Base-by-base conservation (phyloP, 2,888 invertebrate species). In the Ceraclea dissimilis region DNA sequence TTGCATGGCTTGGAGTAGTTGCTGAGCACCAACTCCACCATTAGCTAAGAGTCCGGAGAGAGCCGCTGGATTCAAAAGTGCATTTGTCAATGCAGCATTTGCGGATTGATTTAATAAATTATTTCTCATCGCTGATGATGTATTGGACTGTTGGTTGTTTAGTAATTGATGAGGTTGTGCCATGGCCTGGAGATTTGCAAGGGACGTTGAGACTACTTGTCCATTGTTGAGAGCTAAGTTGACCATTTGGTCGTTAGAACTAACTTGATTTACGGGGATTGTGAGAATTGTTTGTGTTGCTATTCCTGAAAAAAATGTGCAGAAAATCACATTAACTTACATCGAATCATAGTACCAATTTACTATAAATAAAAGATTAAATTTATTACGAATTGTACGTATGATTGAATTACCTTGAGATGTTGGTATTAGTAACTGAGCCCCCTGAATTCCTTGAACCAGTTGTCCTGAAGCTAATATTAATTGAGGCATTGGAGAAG, bases 201-300 rank as follows among this genome's bases (percentile, higher is more conserved):
- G 72, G 8, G 90, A 89, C 21, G 90, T 90, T 31, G 90, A 88
- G 19, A 91, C 86, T 46, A 91, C 87, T 75, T 91, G 91, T 26
- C 90, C 90, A 71, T 90, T 91, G 71, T 86, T 88, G 62, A 90
- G 79, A 4, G 90, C 88, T 66, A 91, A 73, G 70, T 91, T 88
- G 22, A 88, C 86, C 83, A 88, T 86, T 66, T 82, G 82, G 64
- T 82, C 82, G 69, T 80, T 82, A 50, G 83, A 81, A 75, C 89
- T 90, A 63, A 91, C 88, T 75, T 91, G 90, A 74, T 88, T 91
- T 59, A 95, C 91, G 54, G 95, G 95, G 70, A 96, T 95, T 63
- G 95, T 94, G 66, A 96, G 79, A 69, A 96, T 93, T 67, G 95
- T 95, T 77, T 96, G 96, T 52, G 94, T 90, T 54, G 93, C 93